A percentile compares a stretch with the other conserved stretches of the same genome.
Conservation (phyloP, 2,888 invertebrate genomes). For the Rhagophthalmus giganteus region DNA sequence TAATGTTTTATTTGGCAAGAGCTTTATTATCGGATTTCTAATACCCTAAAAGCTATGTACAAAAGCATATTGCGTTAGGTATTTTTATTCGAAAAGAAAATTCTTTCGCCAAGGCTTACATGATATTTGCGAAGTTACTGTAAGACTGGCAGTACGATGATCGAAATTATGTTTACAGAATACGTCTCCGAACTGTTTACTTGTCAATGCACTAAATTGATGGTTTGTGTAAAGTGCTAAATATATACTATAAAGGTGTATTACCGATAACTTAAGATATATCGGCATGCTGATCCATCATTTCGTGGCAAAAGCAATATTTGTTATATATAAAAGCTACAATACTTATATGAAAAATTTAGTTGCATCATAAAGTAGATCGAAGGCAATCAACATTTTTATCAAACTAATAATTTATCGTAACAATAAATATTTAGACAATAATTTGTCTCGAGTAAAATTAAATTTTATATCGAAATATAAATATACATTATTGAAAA, state of each 20-base stretch:
- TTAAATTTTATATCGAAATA: no score
- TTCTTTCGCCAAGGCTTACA: neutral
- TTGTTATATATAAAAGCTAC: no score
- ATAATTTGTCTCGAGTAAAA: no score
- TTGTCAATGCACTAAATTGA: constrained; percentile 28
- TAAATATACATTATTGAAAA: no score
- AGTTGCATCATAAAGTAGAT: no score
- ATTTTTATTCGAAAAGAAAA: constrained; percentile 3
- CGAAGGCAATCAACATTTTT: no score
- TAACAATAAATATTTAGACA: no score
- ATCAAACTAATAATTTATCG: no score
- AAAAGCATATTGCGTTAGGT: constrained; percentile 14
- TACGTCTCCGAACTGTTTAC: constrained; percentile 16
- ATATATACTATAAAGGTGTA: constrained; percentile 27
- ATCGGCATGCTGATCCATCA: constrained; percentile 25
- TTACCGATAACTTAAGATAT: constrained; percentile 26
- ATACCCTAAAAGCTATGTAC: constrained; percentile 18
- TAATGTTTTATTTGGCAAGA: constrained; percentile 35
- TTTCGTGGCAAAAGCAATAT: constrained; percentile 22
- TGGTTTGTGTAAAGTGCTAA: constrained; percentile 28
- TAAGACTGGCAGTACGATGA: constrained; percentile 8
- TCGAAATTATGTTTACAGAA: constrained; percentile 11
- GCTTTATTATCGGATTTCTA: constrained; percentile 31
- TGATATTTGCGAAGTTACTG: constrained; percentile 3
- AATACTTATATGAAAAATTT: no score